Percentiles rank a stretch among this genome's conserved stretches.
Conservation (phyloP, 1,140 invertebrate species). For the Ceratosolen solmsi region DNA sequence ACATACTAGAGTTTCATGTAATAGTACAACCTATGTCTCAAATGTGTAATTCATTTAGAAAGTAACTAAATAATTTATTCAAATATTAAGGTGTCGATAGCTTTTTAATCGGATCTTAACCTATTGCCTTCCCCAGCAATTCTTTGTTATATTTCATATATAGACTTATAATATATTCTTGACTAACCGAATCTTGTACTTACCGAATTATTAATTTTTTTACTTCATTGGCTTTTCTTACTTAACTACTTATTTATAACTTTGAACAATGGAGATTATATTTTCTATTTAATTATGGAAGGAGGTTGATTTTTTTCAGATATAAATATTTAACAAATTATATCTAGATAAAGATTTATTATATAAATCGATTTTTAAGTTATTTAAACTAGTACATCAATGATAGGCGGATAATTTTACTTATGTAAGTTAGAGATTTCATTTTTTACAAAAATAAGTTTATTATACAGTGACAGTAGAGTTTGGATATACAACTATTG, state of each 20-base stretch:
- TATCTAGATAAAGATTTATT: too few species aligned
- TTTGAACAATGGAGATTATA: background rate
- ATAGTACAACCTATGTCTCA: conserved; percentile 18
- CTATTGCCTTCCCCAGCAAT: too few species aligned
- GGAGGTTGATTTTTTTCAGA: background rate
- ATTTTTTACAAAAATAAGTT: too few species aligned
- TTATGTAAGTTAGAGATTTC: too few species aligned
- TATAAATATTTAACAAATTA: conserved; percentile 6
- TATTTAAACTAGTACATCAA: background rate
- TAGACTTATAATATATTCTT: background rate
- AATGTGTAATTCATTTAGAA: background rate
- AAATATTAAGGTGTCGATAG: conserved; percentile 1
- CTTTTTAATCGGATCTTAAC: conserved; percentile 21
- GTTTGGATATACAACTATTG: too few species aligned
- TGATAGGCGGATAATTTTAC: too few species aligned
- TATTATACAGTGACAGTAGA: too few species aligned
- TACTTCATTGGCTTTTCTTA: too few species aligned
- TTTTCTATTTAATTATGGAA: background rate
- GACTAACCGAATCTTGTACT: too few species aligned
- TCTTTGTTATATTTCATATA: background rate
- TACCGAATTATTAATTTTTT: background rate
- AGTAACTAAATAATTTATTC: conserved; percentile 38
- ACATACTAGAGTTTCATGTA: background rate
- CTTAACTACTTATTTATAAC: background rate
- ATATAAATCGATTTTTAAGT: background rate